Percentiles rank a stretch among this genome's conserved stretches.
These are phyloP conservation scores for Phylloscopus trochilus DNA, from an alignment of 2,113 vertebrate genomes.

Conservation along the genomic window DNA sequence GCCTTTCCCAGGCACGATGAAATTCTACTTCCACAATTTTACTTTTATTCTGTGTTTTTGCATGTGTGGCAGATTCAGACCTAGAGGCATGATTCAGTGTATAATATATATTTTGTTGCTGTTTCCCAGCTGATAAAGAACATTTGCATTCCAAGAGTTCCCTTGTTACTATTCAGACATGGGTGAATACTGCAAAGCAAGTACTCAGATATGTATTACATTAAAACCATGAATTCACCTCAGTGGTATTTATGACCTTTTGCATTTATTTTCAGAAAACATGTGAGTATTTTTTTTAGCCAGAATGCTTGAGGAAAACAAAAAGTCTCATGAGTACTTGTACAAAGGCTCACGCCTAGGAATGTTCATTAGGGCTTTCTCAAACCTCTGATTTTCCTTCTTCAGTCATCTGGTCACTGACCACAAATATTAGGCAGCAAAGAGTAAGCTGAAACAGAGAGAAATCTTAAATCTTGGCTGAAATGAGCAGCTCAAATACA, in stretches of 20 bases:
- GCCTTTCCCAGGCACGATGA: conserved; percentile 17
- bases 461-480: not conserved
- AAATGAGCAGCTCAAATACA: not conserved
- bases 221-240: conserved; percentile 56
- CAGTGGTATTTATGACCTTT: conserved; percentile 62
- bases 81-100: not conserved
- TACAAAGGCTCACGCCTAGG: conserved; percentile 37
- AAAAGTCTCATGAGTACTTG: conserved; percentile 30
- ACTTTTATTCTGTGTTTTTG: not conserved
- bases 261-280: conserved; percentile 58
- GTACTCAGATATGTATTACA: conserved; percentile 27
- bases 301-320: conserved; percentile 42
- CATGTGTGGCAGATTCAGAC: conserved; percentile 6
- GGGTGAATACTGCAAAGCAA: conserved; percentile 32
- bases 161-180: conserved; percentile 49
- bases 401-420: not conserved
- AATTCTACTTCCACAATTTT: not conserved
- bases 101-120: not conserved
- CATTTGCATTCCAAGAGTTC: conserved; percentile 32
- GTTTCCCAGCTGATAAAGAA: conserved; percentile 13
- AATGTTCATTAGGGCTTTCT: conserved; percentile 29
- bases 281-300: conserved; percentile 32
- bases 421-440: conserved; percentile 14
- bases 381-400: conserved; percentile 14
- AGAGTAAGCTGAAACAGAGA: not conserved